phyloP scores from a whole-genome alignment of 2,888 invertebrate species.

The Rosalia funebris region DNA sequence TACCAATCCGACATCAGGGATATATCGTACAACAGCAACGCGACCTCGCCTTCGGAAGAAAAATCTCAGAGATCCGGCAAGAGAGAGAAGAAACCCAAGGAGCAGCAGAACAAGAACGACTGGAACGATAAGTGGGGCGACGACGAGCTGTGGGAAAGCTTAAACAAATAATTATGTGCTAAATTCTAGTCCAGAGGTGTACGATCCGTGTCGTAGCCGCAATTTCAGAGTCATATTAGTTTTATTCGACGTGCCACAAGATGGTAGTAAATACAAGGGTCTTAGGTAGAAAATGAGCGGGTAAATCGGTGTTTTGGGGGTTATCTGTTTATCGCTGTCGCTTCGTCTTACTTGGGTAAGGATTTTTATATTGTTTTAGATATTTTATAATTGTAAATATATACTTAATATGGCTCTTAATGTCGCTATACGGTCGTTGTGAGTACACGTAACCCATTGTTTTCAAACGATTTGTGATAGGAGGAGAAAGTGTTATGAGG shows the following conservation, averaged over 20 bases:
- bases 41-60: slow-evolving; percentile 51
- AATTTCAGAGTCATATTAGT: slow-evolving; percentile 1
- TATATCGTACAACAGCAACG: slow-evolving; percentile 52
- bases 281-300: no score
- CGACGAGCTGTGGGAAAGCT: slow-evolving; percentile 71
- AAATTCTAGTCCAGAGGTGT: slow-evolving; percentile 15
- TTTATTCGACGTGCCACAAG: background rate
- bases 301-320: background rate
- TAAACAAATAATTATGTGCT: slow-evolving; percentile 67
- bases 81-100: slow-evolving; percentile 57
- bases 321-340: no score
- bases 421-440: no score
- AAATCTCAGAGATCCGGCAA: slow-evolving; percentile 44
- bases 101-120: slow-evolving; percentile 53
- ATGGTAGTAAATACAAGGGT: no score
- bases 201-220: background rate
- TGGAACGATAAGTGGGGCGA: slow-evolving; percentile 67
- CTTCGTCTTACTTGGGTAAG: no score
- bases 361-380: no score
- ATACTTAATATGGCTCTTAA: no score
- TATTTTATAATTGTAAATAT: no score
- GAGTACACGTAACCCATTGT: no score
- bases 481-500: no score
- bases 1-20: slow-evolving; percentile 58
- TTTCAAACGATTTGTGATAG: no score